Evolutionary conservation across 2,888 invertebrate genomes (phyloP), one percentile per base, ranked within the genome.

Genomic region (Cheilosia variabilis): DNA sequence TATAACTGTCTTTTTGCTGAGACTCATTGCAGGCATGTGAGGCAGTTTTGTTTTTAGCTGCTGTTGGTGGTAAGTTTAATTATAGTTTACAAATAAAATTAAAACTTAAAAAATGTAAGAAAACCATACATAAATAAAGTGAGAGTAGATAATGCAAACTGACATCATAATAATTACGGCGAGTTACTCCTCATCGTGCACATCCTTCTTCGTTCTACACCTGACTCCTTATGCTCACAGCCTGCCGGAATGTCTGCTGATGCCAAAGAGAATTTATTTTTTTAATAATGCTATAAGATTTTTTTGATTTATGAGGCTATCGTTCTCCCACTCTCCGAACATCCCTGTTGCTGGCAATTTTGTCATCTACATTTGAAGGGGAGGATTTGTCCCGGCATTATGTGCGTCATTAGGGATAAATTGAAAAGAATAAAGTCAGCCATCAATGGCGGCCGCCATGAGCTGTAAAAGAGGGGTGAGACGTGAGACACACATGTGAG

Each of bases 51-150:
- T 73, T 13, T 62, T 62, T 72, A 86, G 81, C 81, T 81, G 86
- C 86, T 86, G 86, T 86, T 86, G 86, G 77, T 77, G 81, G 68
- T 81, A 86, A 86, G 81, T 72, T 77, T 62, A 76, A 77, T 86
- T 81, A 71, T 66, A 71, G 71, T 60, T 58, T 45, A 68, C 43
- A 78, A 65, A 31, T 10, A 65, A 71, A 58, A 57, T 50, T 43
- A 55, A 68, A 41, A 68, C 22, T 47, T 9, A 37, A 6, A 27
- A 71, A 53, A 24, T 1, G 19, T 4, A 24, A 53, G 10, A 27
- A 43, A 53, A 47, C 24, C 62, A 31, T 19, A 63, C n/a, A 50
- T 53, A 27, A 45, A 45, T 27, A 43, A 52, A 80, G 41, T 69
- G 47, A 19, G 63, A 63, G 52, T 1, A 27, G 6, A 27, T 57